Percentiles rank a stretch among this genome's conserved stretches.
These are phyloP conservation scores for Meiosimyza decipiens DNA, from an alignment of 2,888 invertebrate genomes.

Conservation along the genomic window DNA sequence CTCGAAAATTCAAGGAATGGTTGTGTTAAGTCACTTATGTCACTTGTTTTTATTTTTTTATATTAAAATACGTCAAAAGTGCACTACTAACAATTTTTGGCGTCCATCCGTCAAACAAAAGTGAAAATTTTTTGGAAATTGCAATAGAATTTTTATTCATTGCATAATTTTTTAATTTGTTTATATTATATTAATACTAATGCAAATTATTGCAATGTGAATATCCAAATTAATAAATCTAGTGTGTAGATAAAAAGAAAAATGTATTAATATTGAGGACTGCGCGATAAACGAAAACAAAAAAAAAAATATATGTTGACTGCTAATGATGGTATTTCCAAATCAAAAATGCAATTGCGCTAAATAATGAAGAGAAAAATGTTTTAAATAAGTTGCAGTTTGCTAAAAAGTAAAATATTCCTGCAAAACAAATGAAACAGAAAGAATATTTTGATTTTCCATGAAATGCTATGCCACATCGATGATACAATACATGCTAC, in stretches of 20 bases:
- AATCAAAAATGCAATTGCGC: neutral
- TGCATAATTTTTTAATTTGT: conserved; percentile 27
- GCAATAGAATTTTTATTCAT: conserved; percentile 14
- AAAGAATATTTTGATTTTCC: neutral
- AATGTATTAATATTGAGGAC: neutral
- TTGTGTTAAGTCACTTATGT: too few species aligned
- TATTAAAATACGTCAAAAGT: too few species aligned
- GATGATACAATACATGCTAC: neutral
- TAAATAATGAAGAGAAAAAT: too few species aligned
- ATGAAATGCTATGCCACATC: neutral
- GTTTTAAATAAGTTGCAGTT: neutral
- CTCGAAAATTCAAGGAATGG: too few species aligned
- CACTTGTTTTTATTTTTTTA: too few species aligned
- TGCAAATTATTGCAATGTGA: neutral
- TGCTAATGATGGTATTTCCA: neutral
- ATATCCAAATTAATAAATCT: neutral
- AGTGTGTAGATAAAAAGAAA: neutral
- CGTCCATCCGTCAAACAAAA: conserved; percentile 31
- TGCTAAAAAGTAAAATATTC: neutral
- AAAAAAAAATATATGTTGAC: neutral
- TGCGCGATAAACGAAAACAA: neutral
- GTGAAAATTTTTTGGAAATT: conserved; percentile 1
- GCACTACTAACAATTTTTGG: conserved; percentile 20
- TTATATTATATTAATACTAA: conserved; percentile 12
- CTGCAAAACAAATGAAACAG: neutral